phyloP scores from a whole-genome alignment of 2,888 invertebrate genomes.

The Microplitis deprimator region DNA sequence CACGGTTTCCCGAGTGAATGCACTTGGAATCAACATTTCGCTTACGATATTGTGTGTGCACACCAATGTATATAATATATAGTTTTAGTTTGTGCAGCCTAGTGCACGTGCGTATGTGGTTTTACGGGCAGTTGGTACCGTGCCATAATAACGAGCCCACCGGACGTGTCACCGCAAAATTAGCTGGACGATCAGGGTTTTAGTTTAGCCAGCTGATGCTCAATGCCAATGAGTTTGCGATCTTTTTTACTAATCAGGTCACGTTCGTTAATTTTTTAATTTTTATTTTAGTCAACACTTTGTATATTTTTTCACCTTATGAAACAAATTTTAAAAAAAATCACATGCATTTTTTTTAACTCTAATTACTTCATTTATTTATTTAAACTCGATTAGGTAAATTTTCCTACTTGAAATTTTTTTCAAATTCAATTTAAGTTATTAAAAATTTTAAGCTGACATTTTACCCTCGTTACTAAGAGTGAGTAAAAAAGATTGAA shows the following conservation, averaged over 20 bases:
- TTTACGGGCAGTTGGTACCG: slow-evolving; percentile 28
- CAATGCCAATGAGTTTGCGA: background rate
- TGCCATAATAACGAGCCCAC: slow-evolving; percentile 34
- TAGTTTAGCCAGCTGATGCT: background rate
- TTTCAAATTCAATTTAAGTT: too few species aligned
- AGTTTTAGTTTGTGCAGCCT: slow-evolving; percentile 5
- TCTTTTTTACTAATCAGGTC: slow-evolving; percentile 6
- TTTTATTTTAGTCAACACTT: background rate
- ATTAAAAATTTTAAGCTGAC: too few species aligned
- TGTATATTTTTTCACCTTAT: too few species aligned
- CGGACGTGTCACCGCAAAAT: slow-evolving; percentile 36
- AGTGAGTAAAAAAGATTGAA: too few species aligned
- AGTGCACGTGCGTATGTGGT: slow-evolving; percentile 8
- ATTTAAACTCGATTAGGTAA: too few species aligned
- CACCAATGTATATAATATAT: slow-evolving; percentile 6
- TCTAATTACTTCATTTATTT: too few species aligned
- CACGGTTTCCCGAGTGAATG: slow-evolving; percentile 10
- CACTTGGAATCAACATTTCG: slow-evolving; percentile 11
- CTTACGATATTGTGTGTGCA: slow-evolving; percentile 3
- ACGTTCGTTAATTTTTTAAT: background rate
- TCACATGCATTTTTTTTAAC: too few species aligned
- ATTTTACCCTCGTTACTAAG: too few species aligned
- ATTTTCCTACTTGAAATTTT: too few species aligned
- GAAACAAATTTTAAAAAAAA: too few species aligned
- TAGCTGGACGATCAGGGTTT: slow-evolving; percentile 26